A percentile compares a stretch with the other conserved stretches of the same genome.
phyloP scores from a whole-genome alignment of 2,113 vertebrate genomes.

The Phoxinus phoxinus region DNA sequence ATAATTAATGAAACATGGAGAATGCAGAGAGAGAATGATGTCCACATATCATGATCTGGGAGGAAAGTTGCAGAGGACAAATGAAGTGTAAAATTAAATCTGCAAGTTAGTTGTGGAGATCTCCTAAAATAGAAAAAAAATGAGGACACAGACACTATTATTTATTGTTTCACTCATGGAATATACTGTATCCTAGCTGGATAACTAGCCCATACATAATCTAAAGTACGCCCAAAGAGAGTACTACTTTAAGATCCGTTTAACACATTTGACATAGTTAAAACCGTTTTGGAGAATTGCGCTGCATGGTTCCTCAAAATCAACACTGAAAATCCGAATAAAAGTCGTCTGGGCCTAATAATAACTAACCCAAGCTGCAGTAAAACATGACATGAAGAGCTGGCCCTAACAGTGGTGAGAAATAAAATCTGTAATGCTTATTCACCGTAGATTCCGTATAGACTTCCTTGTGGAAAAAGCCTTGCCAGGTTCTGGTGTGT shows the following conservation, averaged over 20 bases:
- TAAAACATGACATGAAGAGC: conserved; percentile 18
- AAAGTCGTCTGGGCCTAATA: conserved; percentile 18
- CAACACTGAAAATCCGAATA: neutral
- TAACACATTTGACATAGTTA: neutral
- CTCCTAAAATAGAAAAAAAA: conserved; percentile 4
- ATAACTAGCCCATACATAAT: neutral
- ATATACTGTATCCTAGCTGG: neutral
- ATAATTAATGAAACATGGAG: conserved; percentile 50
- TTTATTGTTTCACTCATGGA: conserved; percentile 1
- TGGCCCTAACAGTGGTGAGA: conserved; percentile 1
- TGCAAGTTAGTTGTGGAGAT: neutral
- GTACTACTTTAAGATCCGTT: neutral
- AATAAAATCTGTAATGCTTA: conserved; percentile 28
- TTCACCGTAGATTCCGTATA: conserved; percentile 1
- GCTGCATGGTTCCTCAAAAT: neutral
- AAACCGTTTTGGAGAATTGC: neutral
- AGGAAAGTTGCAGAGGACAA: neutral
- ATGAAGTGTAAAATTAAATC: conserved; percentile 39
- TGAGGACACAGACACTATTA: neutral
- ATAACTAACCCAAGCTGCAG: conserved; percentile 10
- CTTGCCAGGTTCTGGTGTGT: neutral
- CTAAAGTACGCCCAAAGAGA: neutral
- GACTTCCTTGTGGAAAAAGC: conserved; percentile 31
- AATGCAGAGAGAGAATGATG: conserved; percentile 24
- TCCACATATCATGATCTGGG: conserved; percentile 36